Evolutionary conservation across 2,797 vertebrate species (phyloP).

Genomic region (Remorina albescens): DNA sequence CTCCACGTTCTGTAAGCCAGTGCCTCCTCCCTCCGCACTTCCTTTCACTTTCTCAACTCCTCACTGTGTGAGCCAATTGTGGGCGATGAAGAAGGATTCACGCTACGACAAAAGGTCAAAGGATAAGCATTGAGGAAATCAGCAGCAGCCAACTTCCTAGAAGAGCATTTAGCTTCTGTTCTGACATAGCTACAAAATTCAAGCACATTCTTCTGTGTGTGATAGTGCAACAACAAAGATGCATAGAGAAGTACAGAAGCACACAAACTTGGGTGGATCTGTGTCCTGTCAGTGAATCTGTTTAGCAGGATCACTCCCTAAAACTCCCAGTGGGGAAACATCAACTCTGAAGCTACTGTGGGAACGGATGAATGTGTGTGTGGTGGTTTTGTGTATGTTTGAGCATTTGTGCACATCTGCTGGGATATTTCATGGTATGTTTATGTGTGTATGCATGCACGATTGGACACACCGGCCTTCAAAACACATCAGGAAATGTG

Average conservation of each 20-base stretch:
- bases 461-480: not conserved
- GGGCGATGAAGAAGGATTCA: slow-evolving; percentile 62
- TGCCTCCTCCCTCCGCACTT: slow-evolving; percentile 35
- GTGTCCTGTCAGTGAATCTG: slow-evolving; percentile 15
- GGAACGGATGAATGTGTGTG: slow-evolving; percentile 6
- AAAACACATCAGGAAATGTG: slow-evolving; percentile 1
- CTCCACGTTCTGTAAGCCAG: slow-evolving; percentile 9
- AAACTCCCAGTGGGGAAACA: slow-evolving; percentile 20
- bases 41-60: slow-evolving; percentile 42
- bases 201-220: not conserved
- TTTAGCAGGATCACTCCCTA: slow-evolving; percentile 9
- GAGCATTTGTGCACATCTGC: not conserved
- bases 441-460: not conserved
- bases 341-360: slow-evolving; percentile 25
- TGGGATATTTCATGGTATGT: not conserved
- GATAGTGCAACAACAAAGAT: not conserved
- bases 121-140: slow-evolving; percentile 56
- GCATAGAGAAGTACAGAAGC: not conserved
- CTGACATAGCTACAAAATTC: not conserved
- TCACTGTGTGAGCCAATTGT: slow-evolving; percentile 24
- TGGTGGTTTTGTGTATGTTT: not conserved
- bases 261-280: not conserved
- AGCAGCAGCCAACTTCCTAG: slow-evolving; percentile 40
- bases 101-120: slow-evolving; percentile 50
- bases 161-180: slow-evolving; percentile 31